phyloP scores from a whole-genome alignment of 2,797 vertebrate genomes.

The Coregonus sp. region DNA sequence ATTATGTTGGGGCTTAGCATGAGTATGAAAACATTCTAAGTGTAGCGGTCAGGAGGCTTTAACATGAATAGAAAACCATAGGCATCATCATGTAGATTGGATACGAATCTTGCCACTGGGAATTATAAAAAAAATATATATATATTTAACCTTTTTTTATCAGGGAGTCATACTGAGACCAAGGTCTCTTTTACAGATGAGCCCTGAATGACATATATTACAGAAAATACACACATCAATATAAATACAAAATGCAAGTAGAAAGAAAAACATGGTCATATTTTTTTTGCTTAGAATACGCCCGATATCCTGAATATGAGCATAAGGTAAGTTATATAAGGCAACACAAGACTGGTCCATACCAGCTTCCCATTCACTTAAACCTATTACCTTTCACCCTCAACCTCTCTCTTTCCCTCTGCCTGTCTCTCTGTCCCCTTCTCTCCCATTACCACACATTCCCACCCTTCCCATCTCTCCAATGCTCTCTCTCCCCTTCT shows the following conservation, averaged over 20 bases:
- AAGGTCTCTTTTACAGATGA: too few species aligned
- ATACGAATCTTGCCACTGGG: neutral
- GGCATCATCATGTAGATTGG: neutral
- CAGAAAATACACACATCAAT: too few species aligned
- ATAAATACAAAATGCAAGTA: too few species aligned
- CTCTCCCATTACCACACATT: conserved; percentile 17
- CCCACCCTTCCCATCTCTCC: conserved; percentile 18
- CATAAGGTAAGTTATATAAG: neutral
- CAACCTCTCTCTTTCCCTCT: conserved; percentile 30
- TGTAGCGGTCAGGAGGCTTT: neutral
- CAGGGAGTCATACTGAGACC: too few species aligned
- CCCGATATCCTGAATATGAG: neutral
- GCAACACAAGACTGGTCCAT: neutral
- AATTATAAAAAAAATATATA: too few species aligned
- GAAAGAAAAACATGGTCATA: neutral
- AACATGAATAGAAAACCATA: neutral
- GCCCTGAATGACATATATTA: too few species aligned
- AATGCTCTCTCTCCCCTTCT: conserved; percentile 28
- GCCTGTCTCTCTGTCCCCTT: conserved; percentile 26
- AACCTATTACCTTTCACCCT: conserved; percentile 4
- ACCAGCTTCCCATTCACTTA: conserved; percentile 9
- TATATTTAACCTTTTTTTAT: too few species aligned
- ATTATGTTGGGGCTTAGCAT: neutral
- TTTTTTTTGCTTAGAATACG: neutral
- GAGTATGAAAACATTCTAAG: neutral